A percentile compares a stretch with the other conserved stretches of the same genome.
Conservation (phyloP, 2,797 vertebrate species). For the Scyliorhinus canicula region DNA sequence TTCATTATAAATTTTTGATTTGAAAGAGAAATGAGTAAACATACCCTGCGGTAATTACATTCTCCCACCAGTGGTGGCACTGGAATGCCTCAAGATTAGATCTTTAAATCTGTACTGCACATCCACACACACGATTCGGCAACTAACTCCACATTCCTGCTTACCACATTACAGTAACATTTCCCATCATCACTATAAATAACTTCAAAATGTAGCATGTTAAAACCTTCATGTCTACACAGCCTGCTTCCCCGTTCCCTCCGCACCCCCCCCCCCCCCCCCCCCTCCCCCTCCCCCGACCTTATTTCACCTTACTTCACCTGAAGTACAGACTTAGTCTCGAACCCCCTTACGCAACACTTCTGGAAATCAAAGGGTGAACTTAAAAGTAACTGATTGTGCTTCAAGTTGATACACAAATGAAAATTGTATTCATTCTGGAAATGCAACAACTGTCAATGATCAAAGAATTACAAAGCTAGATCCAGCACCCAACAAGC, state of each 20-base stretch:
- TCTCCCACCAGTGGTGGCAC: neutral
- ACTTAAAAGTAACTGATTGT: neutral
- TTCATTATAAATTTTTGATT: neutral
- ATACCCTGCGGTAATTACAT: neutral
- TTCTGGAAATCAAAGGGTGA: neutral
- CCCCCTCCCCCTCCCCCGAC: neutral
- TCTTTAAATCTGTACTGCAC: neutral
- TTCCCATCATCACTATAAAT: neutral
- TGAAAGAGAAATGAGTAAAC: neutral
- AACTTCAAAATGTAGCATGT: neutral
- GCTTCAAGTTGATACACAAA: neutral
- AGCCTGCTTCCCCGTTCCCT: neutral
- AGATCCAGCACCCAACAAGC: neutral
- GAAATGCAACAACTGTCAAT: neutral
- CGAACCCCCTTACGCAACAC: neutral
- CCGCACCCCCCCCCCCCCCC: too few species aligned
- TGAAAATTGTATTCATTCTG: neutral
- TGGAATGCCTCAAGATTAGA: neutral
- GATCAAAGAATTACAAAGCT: neutral
- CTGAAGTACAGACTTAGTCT: neutral
- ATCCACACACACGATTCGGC: too few species aligned
- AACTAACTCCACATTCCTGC: neutral
- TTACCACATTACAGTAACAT: neutral
- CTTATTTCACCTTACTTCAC: neutral
- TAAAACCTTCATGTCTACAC: neutral